Percentiles rank a stretch among this genome's conserved stretches.
Conservation (phyloP, 2,888 invertebrate species). For the Cheilosia soror region DNA sequence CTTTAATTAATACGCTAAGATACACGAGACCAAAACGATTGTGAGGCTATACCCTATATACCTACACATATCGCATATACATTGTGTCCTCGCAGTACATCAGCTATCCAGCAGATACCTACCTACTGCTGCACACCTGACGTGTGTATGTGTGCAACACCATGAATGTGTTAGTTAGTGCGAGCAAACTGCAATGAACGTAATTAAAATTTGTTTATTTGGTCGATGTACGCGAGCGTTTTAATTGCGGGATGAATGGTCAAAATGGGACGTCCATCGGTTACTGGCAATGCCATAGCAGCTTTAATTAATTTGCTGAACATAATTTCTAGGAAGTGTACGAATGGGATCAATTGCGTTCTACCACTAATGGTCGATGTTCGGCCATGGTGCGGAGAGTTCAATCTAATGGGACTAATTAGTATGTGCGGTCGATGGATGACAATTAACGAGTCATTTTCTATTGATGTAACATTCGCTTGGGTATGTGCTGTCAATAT, state of each 20-base stretch:
- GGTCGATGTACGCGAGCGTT: constrained; percentile 72
- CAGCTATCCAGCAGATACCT: background rate
- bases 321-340: constrained; percentile 61
- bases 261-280: constrained; percentile 55
- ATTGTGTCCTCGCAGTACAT: constrained; percentile 9
- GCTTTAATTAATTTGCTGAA: constrained; percentile 74
- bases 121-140: background rate
- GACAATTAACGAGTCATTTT: constrained; percentile 66
- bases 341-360: constrained; percentile 73
- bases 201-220: constrained; percentile 75
- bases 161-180: constrained; percentile 32
- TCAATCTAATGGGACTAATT: constrained; percentile 73
- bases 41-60: constrained; percentile 1
- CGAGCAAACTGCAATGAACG: constrained; percentile 58
- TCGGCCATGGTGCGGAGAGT: constrained; percentile 65
- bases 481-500: background rate
- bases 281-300: constrained; percentile 15
- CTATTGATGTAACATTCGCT: constrained; percentile 49
- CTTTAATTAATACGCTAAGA: constrained; percentile 75
- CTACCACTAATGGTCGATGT: constrained; percentile 68
- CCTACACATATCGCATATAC: background rate
- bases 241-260: constrained; percentile 75
- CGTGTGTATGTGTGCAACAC: background rate
- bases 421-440: constrained; percentile 66
- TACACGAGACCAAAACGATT: constrained; percentile 59